Evolutionary conservation across 2,797 vertebrate genomes (phyloP), one percentile per base, ranked within the genome.

Genomic region (Gymnoscopelus braueri): DNA sequence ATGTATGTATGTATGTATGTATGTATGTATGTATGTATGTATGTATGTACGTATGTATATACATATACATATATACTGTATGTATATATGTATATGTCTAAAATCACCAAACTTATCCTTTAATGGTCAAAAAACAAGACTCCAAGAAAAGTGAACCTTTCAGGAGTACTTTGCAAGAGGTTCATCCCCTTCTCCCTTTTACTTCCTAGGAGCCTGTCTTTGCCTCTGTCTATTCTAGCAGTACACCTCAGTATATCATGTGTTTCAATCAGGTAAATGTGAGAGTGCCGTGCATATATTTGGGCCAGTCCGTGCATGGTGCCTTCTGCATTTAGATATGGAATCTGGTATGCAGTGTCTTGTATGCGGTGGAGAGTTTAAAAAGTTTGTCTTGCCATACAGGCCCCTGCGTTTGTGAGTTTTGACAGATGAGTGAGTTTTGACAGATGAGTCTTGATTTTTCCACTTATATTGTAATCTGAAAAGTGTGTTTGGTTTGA

Each of bases 191-290:
- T 72, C 65, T 68, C 54, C 72, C 65, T 73, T 70, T 63, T 83
- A 81, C 81, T 68, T 61, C 77, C 81, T 83, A 95, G 94, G 93
- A 89, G n/a, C 92, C 94, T n/a, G 89, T 95, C 75, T 94, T 92
- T 89, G 93, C 94, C 77, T 91, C 93, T 80, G 88, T 95, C 72
- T 95, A 85, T 90, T 86, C 91, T 90, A 85, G 83, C 88, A 76
- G 59, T 64, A 78, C 88, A 10, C 79, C 87, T 78, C 93, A 93
- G 63, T 94, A 93, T 90, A 81, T 93, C 87, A 90, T 95, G 90
- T 93, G 84, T 92, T 94, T 92, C 87, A 94, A 94, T 67, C 90
- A 95, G 94, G 94, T 95, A 91, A 94, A 61, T 13, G 69, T 15
- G 49, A 48, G 23, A 19, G 35, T 44, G 26, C 50, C 51, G 47